Base-by-base conservation (phyloP, 1,140 invertebrate species). In the Drosophila melanica region DNA sequence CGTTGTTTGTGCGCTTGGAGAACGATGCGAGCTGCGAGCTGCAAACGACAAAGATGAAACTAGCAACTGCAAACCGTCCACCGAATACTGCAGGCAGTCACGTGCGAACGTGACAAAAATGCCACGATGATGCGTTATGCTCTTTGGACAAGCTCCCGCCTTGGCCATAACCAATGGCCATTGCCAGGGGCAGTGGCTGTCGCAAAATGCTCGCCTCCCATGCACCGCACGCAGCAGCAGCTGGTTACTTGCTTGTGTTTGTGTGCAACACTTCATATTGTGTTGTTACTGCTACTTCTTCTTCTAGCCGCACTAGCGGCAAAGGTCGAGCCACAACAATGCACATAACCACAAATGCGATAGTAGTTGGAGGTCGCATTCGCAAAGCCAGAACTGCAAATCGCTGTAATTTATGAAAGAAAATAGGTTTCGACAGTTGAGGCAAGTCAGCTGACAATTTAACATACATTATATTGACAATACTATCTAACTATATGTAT, bases 31-130 rank as follows among this genome's bases (percentile, higher is more conserved):
- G 18, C 20, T 51, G 27, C 45, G 10, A 58, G 39, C 41, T 55
- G 44, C 7, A 53, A 39, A 27, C 5, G 4, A 11, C 51, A 20
- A 23, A 47, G 0, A 35, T n/a, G 53, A 14, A 14, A 63, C 20
- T 23, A 27, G 23, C 23, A 51, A 66, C 59, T 62, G 64, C 47
- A 58, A 47, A 69, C 35, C 37, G 44, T 68, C 39, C 45, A 75
- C 82, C 70, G 65, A 71, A 87, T 78, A 79, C 81, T 64, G 75
- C 69, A 69, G 39, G 76, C 64, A 84, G 84, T 89, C 84, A 89
- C 84, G 84, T 89, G 79, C 79, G 84, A 84, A 89, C 84, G 84
- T 89, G 84, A 84, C 85, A 81, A 85, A 80, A 80, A 79, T 84
- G 80, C 84, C 85, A 89, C 80, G 85, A 79, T 48, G 70, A 67